Evolutionary conservation across 2,888 invertebrate genomes (phyloP).

Genomic region (Germaria angustata): DNA sequence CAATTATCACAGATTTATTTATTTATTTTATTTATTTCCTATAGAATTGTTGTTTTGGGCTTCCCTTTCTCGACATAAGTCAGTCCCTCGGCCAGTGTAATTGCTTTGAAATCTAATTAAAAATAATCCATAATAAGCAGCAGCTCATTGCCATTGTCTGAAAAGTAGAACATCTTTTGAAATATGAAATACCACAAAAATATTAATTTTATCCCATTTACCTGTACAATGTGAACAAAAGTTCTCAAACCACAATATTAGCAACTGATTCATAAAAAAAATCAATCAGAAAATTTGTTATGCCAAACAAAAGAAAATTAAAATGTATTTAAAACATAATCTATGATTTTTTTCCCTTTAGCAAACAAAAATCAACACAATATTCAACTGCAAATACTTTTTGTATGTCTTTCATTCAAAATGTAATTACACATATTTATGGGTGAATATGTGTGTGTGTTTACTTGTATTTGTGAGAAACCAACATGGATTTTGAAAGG

Average conservation of each 20-base stretch:
- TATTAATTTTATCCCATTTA: constrained; percentile 11
- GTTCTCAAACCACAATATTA: constrained; percentile 19
- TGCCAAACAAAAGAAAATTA: constrained; percentile 33
- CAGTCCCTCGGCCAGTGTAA: too few relatives aligned
- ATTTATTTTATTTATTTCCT: too few relatives aligned
- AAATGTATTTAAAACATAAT: constrained; percentile 45
- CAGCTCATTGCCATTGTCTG: too few relatives aligned
- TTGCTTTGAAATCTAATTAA: too few relatives aligned
- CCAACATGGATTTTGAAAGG: constrained; percentile 19
- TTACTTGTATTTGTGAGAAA: background rate
- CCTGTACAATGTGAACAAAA: background rate
- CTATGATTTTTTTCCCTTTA: background rate
- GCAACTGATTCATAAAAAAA: background rate
- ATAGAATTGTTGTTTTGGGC: too few relatives aligned
- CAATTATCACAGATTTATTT: too few relatives aligned
- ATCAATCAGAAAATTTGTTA: background rate
- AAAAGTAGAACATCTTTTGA: background rate
- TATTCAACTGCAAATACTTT: constrained; percentile 34
- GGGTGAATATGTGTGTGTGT: background rate
- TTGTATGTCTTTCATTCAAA: constrained; percentile 39
- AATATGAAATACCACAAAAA: background rate
- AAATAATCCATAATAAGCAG: too few relatives aligned
- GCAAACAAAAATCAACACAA: constrained; percentile 24
- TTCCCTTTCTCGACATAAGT: too few relatives aligned
- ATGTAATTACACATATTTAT: constrained; percentile 43